phyloP scores from a whole-genome alignment of 2,797 vertebrate species.

The Naso thynnoides region DNA sequence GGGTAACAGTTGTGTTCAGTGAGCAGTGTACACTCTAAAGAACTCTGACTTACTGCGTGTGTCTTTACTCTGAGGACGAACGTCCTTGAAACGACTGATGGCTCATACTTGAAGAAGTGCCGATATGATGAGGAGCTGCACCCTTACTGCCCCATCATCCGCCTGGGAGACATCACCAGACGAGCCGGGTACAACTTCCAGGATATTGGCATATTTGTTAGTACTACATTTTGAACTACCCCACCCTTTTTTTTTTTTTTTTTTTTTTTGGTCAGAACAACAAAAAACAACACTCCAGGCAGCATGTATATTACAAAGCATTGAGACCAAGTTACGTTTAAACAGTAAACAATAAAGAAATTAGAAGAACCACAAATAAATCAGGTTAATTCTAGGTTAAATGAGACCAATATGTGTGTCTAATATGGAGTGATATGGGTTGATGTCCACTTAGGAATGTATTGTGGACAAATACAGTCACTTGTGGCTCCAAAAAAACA shows the following conservation, averaged over 20 bases:
- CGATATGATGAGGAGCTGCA: slow-evolving; percentile 76
- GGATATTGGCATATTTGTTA: slow-evolving; percentile 85
- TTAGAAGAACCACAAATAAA: no score
- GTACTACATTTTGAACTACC: slow-evolving; percentile 32
- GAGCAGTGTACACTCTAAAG: neutral
- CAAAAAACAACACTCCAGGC: neutral
- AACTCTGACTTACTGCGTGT: neutral
- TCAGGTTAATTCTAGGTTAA: no score
- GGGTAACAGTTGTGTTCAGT: neutral
- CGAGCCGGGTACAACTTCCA: slow-evolving; percentile 87
- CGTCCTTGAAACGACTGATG: slow-evolving; percentile 81
- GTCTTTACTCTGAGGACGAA: slow-evolving; percentile 85
- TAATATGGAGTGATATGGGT: no score
- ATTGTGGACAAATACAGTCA: no score
- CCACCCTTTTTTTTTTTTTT: neutral
- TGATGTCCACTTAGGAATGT: no score
- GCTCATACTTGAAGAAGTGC: slow-evolving; percentile 88
- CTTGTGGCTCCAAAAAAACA: no score
- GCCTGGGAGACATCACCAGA: slow-evolving; percentile 86
- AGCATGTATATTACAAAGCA: neutral
- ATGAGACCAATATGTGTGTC: no score
- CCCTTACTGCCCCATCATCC: slow-evolving; percentile 93
- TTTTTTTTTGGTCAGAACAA: neutral
- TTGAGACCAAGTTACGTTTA: neutral
- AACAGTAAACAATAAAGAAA: no score